A percentile compares a stretch with the other conserved stretches of the same genome.
Conservation (phyloP, 2,888 invertebrate genomes). For the Himalopsyche tibetana region DNA sequence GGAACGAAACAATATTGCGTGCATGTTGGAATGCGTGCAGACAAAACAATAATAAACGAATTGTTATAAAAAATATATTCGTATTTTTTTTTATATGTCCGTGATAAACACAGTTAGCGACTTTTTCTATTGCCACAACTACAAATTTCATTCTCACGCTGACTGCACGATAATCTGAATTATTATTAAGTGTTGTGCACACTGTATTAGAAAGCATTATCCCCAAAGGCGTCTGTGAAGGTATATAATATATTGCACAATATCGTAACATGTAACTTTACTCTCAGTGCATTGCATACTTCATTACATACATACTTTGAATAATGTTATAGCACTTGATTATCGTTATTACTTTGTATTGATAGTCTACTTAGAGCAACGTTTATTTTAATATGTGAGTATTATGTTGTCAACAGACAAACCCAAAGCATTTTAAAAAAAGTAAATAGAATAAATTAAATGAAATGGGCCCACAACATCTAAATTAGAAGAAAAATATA, state of each 20-base stretch:
- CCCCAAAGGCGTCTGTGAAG: background rate
- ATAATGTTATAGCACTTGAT: background rate
- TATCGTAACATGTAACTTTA: background rate
- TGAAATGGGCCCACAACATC: too few relatives aligned
- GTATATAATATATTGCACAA: background rate
- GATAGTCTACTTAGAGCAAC: background rate
- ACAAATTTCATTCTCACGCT: slow-evolving; percentile 28
- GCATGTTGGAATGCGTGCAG: slow-evolving; percentile 45
- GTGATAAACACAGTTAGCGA: slow-evolving; percentile 17
- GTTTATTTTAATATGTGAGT: too few relatives aligned
- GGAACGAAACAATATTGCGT: slow-evolving; percentile 41
- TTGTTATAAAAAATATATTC: slow-evolving; percentile 1
- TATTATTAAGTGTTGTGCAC: slow-evolving; percentile 14
- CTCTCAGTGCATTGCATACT: background rate
- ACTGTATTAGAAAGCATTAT: slow-evolving; percentile 13
- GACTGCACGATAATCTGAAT: slow-evolving; percentile 4
- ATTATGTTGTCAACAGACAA: too few relatives aligned
- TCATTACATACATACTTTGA: too few relatives aligned
- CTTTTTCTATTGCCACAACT: background rate
- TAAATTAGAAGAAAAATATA: too few relatives aligned
- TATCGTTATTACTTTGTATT: background rate
- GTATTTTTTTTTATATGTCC: background rate
- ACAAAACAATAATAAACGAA: slow-evolving; percentile 43
- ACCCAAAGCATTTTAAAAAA: too few relatives aligned
- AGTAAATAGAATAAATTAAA: too few relatives aligned